Evolutionary conservation across 2,888 invertebrate genomes (phyloP).

Genomic region (Melipona beecheii): DNA sequence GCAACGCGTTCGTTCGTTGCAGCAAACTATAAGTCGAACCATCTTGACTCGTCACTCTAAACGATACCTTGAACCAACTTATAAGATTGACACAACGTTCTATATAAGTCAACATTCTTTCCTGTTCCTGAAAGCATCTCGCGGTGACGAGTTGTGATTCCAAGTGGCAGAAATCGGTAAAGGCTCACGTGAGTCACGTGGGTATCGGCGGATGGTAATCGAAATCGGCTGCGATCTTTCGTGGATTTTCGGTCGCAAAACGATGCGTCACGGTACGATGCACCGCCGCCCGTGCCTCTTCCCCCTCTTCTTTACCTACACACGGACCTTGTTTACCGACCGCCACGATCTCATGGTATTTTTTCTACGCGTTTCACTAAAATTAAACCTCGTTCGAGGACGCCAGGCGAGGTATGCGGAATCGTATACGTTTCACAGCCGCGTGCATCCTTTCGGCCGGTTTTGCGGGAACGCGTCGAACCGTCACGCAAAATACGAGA

Average conservation of each 20-base stretch:
- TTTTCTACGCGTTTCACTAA: slow-evolving; percentile 50
- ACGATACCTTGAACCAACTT: not conserved
- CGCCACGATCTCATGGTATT: slow-evolving; percentile 43
- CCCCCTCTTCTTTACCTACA: not conserved
- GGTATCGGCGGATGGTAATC: not conserved
- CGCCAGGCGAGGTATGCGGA: slow-evolving; percentile 44
- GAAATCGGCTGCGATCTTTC: not conserved
- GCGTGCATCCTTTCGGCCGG: slow-evolving; percentile 9
- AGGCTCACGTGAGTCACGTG: not conserved
- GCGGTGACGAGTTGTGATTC: not conserved
- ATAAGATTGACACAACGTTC: not conserved
- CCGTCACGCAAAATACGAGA: not conserved
- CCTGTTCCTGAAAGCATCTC: not conserved
- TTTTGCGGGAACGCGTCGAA: not conserved
- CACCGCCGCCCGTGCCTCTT: not conserved
- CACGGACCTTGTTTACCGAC: slow-evolving; percentile 45
- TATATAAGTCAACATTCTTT: not conserved
- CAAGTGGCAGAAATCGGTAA: not conserved
- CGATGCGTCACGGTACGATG: slow-evolving; percentile 23
- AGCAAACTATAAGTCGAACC: not conserved
- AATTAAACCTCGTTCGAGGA: slow-evolving; percentile 55
- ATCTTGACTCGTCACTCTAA: not conserved
- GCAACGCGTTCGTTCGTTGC: not conserved
- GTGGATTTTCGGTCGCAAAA: not conserved
- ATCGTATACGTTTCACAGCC: slow-evolving; percentile 19